Evolutionary conservation across 2,888 invertebrate species (phyloP).

Genomic region (Heliconius ismenius): DNA sequence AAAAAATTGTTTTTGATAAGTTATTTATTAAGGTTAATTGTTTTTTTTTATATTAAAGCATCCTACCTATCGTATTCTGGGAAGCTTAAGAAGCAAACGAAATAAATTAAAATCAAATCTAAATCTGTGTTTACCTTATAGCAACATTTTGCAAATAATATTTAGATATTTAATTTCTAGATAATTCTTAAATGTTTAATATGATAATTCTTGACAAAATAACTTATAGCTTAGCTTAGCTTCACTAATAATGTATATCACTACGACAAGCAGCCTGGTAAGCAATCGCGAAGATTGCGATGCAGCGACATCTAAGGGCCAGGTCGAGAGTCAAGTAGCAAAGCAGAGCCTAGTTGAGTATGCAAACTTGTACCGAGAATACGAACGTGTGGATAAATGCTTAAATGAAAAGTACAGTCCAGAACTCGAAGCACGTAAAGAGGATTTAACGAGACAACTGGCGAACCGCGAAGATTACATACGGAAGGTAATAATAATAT

Average conservation of each 20-base stretch:
- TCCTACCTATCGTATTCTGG: not conserved
- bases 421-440: constrained; percentile 58
- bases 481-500: constrained; percentile 53
- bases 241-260: not conserved
- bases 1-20: not conserved
- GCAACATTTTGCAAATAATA: not conserved
- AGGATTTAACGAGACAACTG: constrained; percentile 59
- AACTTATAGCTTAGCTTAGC: not conserved
- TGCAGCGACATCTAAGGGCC: constrained; percentile 64
- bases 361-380: constrained; percentile 65
- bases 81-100: not conserved
- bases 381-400: constrained; percentile 59
- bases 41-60: not conserved
- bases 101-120: not conserved
- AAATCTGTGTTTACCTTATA: not conserved
- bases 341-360: constrained; percentile 68
- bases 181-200: too few relatives aligned
- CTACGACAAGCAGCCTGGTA: constrained; percentile 60
- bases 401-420: constrained; percentile 56
- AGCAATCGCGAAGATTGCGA: constrained; percentile 63
- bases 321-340: constrained; percentile 56
- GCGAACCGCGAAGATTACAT: constrained; percentile 63
- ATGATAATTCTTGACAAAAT: too few relatives aligned
- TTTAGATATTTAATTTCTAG: not conserved
- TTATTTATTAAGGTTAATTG: not conserved